phyloP scores from a whole-genome alignment of 2,797 vertebrate genomes.

The Gephyroberyx darwinii region DNA sequence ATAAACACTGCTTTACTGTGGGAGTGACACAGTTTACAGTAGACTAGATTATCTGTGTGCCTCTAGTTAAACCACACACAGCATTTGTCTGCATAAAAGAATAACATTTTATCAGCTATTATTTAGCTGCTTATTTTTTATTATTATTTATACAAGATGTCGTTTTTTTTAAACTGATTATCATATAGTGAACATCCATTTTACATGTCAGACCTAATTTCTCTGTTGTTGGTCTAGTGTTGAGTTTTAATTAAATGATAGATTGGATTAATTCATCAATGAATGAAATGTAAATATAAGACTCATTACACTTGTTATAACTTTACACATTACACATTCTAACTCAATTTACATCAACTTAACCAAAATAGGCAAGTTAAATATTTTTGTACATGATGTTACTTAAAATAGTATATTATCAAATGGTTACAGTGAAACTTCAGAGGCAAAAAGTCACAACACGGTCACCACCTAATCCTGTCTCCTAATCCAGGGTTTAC shows the following conservation, averaged over 20 bases:
- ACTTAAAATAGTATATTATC: conserved; percentile 50
- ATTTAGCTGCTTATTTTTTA: too few relatives aligned
- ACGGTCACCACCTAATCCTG: conserved; percentile 66
- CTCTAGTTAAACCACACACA: too few relatives aligned
- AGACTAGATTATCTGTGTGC: too few relatives aligned
- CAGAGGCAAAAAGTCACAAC: conserved; percentile 56
- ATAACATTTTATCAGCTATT: too few relatives aligned
- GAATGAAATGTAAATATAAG: background rate
- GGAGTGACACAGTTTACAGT: too few relatives aligned
- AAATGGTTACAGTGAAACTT: conserved; percentile 51
- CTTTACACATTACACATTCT: background rate
- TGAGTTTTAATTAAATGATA: background rate
- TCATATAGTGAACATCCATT: too few relatives aligned
- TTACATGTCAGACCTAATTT: background rate
- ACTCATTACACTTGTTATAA: background rate
- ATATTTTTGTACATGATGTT: background rate
- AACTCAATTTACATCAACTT: background rate
- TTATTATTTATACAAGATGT: too few relatives aligned
- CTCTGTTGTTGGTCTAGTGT: background rate
- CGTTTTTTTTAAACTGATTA: background rate
- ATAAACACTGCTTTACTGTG: too few relatives aligned
- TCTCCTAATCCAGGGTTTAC: conserved; percentile 73
- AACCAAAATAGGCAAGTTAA: background rate
- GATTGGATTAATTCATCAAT: background rate
- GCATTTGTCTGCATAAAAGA: too few relatives aligned